Evolutionary conservation across 2,797 vertebrate species (phyloP), one percentile per base, ranked within the genome.

Genomic region (Oceanodroma leucorhoa): DNA sequence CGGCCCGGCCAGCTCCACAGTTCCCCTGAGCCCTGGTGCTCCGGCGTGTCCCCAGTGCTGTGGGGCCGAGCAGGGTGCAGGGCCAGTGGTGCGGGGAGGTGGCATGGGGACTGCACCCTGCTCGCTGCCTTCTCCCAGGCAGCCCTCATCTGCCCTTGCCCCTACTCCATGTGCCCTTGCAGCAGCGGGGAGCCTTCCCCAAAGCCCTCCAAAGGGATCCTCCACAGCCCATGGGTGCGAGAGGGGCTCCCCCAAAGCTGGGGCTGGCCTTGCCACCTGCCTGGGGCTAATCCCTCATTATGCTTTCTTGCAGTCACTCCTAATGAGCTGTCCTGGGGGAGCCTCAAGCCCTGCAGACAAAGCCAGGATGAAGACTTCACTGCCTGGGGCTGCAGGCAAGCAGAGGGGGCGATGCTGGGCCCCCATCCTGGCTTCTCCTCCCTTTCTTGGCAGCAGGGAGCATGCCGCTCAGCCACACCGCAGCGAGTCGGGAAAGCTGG

Each of bases 381-480:
- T 11, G 69, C 60, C 36, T 14, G 45, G 29, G 36, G 29, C 32
- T 5, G 3, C 48, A 58, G 87, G 53, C 54, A 11, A 61, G 55
- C 7, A 1, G 24, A 18, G 32, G 19, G 12, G 14, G 11, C 13
- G 81, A 51, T 60, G 32, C 58, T 22, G 21, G 6, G 5, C 43
- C 48, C n/a, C 19, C 11, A 5, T 1, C 0, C 7, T 9, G 41
- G 11, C 26, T 80, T 66, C 58, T 22, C 45, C 46, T 73, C n/a
- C 57, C 53, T 58, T 81, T 45, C 73, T 67, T 1, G n/a, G 50
- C 46, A 17, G 26, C 2, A 1, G 19, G 53, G 11, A 83, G n/a
- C 41, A 5, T 0, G 1, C 40, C 0, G 2, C 67, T 41, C 40
- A 18, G 14, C 1, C 3, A 19, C 15, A 14, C 27, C 0, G 1